Conservation (phyloP, 2,113 vertebrate genomes). For the Sylvietta virens region DNA sequence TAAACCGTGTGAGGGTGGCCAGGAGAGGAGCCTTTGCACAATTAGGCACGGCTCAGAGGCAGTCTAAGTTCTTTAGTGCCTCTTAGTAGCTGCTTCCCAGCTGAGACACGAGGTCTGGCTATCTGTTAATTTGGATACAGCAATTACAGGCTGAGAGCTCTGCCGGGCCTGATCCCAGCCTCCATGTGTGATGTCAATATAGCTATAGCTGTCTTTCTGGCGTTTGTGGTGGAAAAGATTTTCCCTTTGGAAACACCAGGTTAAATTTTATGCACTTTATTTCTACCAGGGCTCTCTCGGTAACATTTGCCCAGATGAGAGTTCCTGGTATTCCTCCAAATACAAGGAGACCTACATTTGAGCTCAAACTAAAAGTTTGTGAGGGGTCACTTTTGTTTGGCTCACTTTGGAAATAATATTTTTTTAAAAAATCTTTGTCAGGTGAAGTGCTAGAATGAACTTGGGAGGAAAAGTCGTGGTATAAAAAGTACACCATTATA, state of each 20-base stretch:
- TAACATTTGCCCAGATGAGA: not conserved
- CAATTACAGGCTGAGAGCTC: conserved; percentile 1
- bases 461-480: fast-evolving
- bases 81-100: not conserved
- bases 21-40: not conserved
- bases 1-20: fast-evolving
- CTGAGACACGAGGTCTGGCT: not conserved
- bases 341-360: not conserved
- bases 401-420: not conserved
- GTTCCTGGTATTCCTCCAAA: not conserved
- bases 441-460: not conserved
- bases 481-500: not conserved
- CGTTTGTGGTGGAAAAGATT: not conserved
- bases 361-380: not conserved
- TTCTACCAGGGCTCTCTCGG: not conserved
- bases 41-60: not conserved
- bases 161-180: not conserved
- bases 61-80: not conserved
- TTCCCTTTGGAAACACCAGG: not conserved
- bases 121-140: not conserved
- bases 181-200: not conserved
- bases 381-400: not conserved
- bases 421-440: not conserved
- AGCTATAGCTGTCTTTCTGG: not conserved
- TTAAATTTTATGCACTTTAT: not conserved